Evolutionary conservation across 2,797 vertebrate genomes (phyloP).

Genomic region (Erpetoichthys calabaricus): DNA sequence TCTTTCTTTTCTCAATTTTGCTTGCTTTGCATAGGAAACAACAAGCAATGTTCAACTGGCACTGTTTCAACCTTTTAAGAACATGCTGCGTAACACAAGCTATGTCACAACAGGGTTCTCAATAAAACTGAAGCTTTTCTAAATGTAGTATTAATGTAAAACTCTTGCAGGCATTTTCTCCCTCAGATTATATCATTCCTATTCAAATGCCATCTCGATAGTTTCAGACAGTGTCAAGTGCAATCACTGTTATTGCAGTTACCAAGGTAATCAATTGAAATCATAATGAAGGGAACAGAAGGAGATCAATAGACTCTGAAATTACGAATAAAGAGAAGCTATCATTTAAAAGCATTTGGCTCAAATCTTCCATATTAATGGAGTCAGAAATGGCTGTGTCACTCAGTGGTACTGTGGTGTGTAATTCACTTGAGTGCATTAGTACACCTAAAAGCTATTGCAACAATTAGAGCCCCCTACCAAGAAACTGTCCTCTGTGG

Average conservation of each 20-base stretch:
- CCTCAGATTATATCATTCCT: constrained; percentile 61
- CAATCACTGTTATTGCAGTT: constrained; percentile 65
- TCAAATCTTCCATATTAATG: constrained; percentile 63
- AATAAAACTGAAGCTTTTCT: constrained; percentile 32
- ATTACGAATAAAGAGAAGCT: constrained; percentile 64
- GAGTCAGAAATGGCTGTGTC: constrained; percentile 57
- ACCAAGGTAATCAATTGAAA: constrained; percentile 68
- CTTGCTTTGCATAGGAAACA: no score
- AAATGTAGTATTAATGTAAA: constrained; percentile 55
- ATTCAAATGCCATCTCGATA: constrained; percentile 61
- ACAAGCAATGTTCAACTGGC: no score
- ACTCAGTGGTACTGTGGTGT: constrained; percentile 53
- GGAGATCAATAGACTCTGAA: constrained; percentile 68
- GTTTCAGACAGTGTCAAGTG: constrained; percentile 56
- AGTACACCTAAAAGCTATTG: constrained; percentile 53
- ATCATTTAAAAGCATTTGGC: constrained; percentile 63
- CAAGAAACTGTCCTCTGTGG: constrained; percentile 42
- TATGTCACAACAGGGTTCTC: not conserved
- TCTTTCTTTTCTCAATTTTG: no score
- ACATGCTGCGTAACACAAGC: not conserved
- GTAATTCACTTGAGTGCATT: constrained; percentile 57
- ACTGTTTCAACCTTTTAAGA: not conserved
- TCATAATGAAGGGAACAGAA: constrained; percentile 72
- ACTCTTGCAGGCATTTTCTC: constrained; percentile 47
- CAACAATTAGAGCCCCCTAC: constrained; percentile 51